Conservation (phyloP, 2,797 vertebrate genomes). For the Simalia tracyae region DNA sequence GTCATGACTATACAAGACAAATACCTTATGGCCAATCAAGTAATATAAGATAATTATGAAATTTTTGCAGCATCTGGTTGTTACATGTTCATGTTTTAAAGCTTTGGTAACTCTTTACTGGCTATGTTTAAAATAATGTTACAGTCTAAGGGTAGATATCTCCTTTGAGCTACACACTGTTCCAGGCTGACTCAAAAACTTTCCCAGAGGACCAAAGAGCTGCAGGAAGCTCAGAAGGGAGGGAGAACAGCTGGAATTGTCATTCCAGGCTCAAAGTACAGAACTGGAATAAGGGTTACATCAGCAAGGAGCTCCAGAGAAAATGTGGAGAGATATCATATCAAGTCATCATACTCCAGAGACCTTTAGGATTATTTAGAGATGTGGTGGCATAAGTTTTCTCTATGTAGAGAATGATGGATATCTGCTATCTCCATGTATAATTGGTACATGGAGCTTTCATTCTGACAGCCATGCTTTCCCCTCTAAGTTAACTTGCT, state of each 20-base stretch:
- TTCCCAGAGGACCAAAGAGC: background rate
- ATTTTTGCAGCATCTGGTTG: slow-evolving; percentile 2
- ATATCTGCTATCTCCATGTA: background rate
- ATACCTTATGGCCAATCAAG: background rate
- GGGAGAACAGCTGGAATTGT: background rate
- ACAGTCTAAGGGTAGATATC: background rate
- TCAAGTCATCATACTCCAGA: background rate
- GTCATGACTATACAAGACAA: background rate
- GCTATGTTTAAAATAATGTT: background rate
- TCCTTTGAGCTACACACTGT: background rate
- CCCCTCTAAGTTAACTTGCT: background rate
- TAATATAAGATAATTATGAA: background rate
- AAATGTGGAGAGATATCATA: background rate
- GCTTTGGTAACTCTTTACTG: background rate
- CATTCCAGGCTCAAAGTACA: background rate
- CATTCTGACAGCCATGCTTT: background rate
- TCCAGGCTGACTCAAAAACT: background rate
- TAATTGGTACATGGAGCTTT: background rate
- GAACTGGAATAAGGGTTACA: background rate
- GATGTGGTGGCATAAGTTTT: background rate
- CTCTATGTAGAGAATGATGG: background rate
- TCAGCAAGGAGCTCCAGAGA: background rate
- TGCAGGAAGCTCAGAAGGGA: background rate
- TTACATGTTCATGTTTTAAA: slow-evolving; percentile 4
- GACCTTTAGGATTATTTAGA: background rate